These are phyloP conservation scores for Cheilosia variabilis DNA, from an alignment of 2,888 invertebrate genomes.

Conservation along the genomic window DNA sequence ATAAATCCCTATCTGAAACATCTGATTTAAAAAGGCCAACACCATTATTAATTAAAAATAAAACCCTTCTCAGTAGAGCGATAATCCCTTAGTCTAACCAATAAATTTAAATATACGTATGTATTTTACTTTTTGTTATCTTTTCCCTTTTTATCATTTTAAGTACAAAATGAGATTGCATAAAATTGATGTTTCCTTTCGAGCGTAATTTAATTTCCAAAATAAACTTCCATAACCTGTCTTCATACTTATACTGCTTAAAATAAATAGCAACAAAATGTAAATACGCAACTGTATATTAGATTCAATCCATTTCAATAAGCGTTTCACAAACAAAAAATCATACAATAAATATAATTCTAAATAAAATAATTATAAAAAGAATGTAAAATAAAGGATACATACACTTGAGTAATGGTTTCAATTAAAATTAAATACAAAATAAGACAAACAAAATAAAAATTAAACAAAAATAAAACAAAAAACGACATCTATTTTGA, in stretches of 20 bases:
- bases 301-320: constrained; percentile 56
- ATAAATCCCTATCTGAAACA: no score
- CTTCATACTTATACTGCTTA: constrained; percentile 62
- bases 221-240: constrained; percentile 49
- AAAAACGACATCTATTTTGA: constrained; percentile 71
- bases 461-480: constrained; percentile 44
- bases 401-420: constrained; percentile 72
- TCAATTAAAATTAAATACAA: constrained; percentile 71
- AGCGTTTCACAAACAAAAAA: constrained; percentile 29
- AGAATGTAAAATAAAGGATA: constrained; percentile 65
- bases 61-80: not conserved
- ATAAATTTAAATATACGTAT: not conserved
- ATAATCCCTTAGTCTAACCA: constrained; percentile 17
- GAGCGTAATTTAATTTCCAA: constrained; percentile 17
- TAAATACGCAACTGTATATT: constrained; percentile 62
- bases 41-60: not conserved
- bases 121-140: not conserved
- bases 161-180: constrained; percentile 54
- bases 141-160: not conserved
- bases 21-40: constrained; percentile 5
- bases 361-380: constrained; percentile 69
- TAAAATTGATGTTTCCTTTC: constrained; percentile 40
- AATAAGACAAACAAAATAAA: constrained; percentile 60
- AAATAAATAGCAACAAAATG: constrained; percentile 38
- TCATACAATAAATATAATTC: constrained; percentile 76